Evolutionary conservation across 2,888 invertebrate species (phyloP), one percentile per base, ranked within the genome.

Genomic region (Zhuqinia jingwanae): DNA sequence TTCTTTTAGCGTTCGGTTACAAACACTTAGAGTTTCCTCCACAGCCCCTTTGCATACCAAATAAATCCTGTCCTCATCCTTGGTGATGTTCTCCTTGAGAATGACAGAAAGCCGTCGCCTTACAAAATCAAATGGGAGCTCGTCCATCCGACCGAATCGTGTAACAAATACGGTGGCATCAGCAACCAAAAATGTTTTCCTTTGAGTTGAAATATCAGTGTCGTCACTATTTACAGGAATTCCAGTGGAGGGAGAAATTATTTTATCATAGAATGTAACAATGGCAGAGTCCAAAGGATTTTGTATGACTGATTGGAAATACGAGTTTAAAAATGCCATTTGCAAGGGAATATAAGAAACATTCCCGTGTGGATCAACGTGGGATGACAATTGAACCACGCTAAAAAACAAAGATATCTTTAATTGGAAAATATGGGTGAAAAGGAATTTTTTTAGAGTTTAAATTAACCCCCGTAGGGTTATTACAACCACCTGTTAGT

Each of bases 221-320:
- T 78, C 13, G 6, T 27, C 20, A 30, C 22, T 11, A 13, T 27
- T n/a, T 0, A 20, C 10, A 25, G 30, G 30, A 30, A 27, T 25
- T 2, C 30, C 63, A 30, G 63, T 30, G 2, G 1, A 2, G 1
- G 27, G 27, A n/a, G n/a, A 30, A 25, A 20, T 42, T 6, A 78
- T 11, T 17, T 27, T 50, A 5, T 50, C 65, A 47, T 65, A 78
- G 25, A 30, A 78, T 2, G 65, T 13, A 10, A 82, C 65, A 5
- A 88, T 79, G 0, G 88, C 88, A n/a, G 50, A 63, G 76, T 88
- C 88, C 65, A 88, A 56, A 2, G 81, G 79, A 53, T 88, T 88
- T 20, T 78, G 65, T 0, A 79, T 65, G 0, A 79, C 80, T 0
- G 84, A 80, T 42, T 88, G 88, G 22, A 88, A 88, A 45, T 85